These are phyloP conservation scores for Thalassoma bifasciatum DNA, from an alignment of 2,113 vertebrate genomes.

Conservation along the genomic window DNA sequence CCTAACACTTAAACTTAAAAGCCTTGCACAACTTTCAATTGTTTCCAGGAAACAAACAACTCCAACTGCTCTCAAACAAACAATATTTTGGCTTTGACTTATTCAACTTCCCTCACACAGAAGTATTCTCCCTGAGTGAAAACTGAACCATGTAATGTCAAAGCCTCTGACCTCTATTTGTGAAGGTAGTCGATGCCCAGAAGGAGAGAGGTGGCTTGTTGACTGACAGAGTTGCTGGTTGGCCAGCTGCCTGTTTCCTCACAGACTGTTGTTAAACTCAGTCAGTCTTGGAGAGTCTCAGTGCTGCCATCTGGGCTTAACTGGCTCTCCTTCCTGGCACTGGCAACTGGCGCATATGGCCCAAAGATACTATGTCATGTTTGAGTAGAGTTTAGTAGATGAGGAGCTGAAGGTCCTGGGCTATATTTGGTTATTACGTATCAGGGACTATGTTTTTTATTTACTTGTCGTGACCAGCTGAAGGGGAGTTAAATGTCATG, in stretches of 20 bases:
- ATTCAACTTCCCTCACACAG: neutral
- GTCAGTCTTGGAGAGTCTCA: conserved; percentile 69
- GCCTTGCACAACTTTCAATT: neutral
- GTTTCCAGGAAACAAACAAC: neutral
- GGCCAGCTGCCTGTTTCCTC: conserved; percentile 53
- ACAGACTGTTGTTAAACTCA: conserved; percentile 74
- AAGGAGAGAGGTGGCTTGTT: conserved; percentile 12
- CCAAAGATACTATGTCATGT: conserved; percentile 60
- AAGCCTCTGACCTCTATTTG: neutral
- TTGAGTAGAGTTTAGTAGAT: conserved; percentile 7
- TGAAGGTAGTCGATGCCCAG: neutral
- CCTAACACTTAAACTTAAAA: neutral
- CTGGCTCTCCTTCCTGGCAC: conserved; percentile 47
- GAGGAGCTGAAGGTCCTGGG: conserved; percentile 1
- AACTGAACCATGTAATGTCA: neutral
- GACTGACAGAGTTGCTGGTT: conserved; percentile 37
- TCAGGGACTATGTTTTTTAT: neutral
- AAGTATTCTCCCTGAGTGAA: conserved; percentile 5
- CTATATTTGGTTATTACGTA: conserved; percentile 3
- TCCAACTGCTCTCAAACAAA: neutral
- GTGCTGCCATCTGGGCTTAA: conserved; percentile 62
- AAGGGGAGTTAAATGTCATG: no score
- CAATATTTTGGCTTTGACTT: neutral
- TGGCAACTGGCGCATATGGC: conserved; percentile 64
- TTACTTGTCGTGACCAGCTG: no score